Evolutionary conservation across 1,140 invertebrate species (phyloP).

Genomic region (Ips typographus): DNA sequence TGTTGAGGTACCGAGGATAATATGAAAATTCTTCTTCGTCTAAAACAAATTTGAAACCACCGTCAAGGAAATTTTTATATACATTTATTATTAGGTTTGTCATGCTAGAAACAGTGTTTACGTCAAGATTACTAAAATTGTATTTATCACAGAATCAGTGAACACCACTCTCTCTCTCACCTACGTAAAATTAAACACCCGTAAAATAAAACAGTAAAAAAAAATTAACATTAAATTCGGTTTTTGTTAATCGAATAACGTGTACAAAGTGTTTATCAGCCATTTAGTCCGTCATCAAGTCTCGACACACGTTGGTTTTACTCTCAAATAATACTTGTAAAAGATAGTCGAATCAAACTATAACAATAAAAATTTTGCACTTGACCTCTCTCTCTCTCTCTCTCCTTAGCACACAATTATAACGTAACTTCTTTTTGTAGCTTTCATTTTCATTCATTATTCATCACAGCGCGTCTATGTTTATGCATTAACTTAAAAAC

Average conservation of each 20-base stretch:
- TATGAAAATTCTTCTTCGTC: background rate
- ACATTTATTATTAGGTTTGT: constrained; percentile 51
- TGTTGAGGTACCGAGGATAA: background rate
- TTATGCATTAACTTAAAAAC: constrained; percentile 24
- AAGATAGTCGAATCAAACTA: background rate
- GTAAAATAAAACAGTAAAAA: constrained; percentile 46
- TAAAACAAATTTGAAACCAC: background rate
- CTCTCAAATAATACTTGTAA: constrained; percentile 7
- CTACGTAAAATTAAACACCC: constrained; percentile 50
- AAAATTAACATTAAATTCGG: constrained; percentile 44
- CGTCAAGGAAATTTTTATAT: constrained; percentile 37
- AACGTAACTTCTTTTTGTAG: constrained; percentile 18
- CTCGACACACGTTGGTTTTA: background rate
- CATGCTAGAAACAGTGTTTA: constrained; percentile 53
- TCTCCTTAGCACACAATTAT: background rate
- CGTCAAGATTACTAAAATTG: constrained; percentile 52
- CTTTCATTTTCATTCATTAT: constrained; percentile 9
- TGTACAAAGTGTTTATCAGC: too few relatives aligned
- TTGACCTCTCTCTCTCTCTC: constrained; percentile 11
- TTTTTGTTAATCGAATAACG: constrained; percentile 16
- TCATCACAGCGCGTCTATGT: constrained; percentile 34
- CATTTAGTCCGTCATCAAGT: background rate
- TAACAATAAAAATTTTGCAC: constrained; percentile 28
- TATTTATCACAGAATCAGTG: constrained; percentile 53
- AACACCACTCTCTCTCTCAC: constrained; percentile 50